Evolutionary conservation across 2,113 vertebrate genomes (phyloP).

Genomic region (Sinosuthora webbiana): DNA sequence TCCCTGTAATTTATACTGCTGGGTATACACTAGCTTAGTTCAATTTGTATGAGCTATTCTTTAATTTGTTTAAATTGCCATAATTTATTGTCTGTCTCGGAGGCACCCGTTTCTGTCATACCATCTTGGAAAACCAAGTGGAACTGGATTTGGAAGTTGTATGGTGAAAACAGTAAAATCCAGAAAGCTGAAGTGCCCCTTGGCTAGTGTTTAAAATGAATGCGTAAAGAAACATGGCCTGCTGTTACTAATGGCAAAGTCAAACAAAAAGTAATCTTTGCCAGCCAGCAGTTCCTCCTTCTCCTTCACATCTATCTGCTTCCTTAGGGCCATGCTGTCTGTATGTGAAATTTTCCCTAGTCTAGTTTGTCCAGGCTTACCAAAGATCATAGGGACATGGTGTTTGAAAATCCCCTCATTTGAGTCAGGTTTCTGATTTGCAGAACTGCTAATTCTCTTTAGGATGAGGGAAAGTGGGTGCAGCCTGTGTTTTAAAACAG

Average conservation of each 20-base stretch:
- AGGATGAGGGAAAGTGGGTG: neutral
- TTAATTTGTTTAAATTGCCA: neutral
- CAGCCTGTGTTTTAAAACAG: neutral
- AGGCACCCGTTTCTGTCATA: neutral
- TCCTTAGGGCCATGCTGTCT: neutral
- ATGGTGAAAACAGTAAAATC: neutral
- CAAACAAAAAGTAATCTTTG: neutral
- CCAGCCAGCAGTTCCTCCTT: neutral
- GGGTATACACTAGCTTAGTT: neutral
- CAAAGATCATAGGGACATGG: neutral
- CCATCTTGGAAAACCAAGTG: neutral
- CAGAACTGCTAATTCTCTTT: neutral
- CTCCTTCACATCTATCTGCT: neutral
- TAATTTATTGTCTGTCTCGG: neutral
- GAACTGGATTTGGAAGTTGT: neutral
- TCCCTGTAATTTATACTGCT: neutral
- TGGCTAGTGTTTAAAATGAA: neutral
- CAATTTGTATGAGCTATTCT: neutral
- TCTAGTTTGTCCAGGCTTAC: neutral
- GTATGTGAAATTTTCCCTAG: neutral
- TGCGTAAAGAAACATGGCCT: neutral
- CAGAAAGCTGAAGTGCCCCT: neutral
- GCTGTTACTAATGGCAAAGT: neutral
- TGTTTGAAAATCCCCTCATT: neutral
- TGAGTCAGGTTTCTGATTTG: neutral